A percentile compares a stretch with the other conserved stretches of the same genome.
Evolutionary conservation across 2,797 vertebrate genomes (phyloP).

Genomic region (Helicolenus hilgendorfi): DNA sequence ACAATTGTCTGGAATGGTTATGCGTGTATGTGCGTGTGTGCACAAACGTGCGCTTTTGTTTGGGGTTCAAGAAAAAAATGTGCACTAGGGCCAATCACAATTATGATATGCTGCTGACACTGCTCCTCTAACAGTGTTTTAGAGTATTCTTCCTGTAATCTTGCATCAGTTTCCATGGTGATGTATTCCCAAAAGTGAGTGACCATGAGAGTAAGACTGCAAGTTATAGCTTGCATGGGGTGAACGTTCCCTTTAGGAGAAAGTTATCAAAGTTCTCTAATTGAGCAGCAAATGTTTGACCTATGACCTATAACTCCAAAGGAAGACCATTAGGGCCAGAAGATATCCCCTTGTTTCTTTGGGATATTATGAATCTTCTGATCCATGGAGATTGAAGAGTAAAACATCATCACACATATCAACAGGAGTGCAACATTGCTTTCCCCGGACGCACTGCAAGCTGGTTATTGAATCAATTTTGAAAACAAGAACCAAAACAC

Average conservation of each 20-base stretch:
- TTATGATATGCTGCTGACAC: too few species aligned
- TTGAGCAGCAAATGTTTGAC: not conserved
- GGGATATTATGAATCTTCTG: not conserved
- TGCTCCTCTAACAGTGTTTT: not conserved
- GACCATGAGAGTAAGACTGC: not conserved
- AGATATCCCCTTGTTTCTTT: not conserved
- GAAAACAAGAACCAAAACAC: not conserved
- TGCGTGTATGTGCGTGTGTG: too few species aligned
- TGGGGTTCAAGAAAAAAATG: too few species aligned
- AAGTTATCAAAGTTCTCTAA: not conserved
- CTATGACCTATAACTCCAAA: not conserved
- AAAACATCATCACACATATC: not conserved
- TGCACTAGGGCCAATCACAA: too few species aligned
- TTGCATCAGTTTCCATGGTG: not conserved
- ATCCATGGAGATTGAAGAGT: not conserved
- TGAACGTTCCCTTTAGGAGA: not conserved
- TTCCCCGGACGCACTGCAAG: not conserved
- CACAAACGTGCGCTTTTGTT: too few species aligned
- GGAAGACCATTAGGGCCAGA: not conserved
- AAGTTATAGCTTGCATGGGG: not conserved
- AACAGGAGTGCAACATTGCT: not conserved
- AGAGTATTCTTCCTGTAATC: not conserved
- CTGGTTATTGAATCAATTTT: conserved; percentile 7
- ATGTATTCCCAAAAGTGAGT: not conserved
- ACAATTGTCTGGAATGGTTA: too few species aligned